These are phyloP conservation scores for Toxotes jaculatrix DNA, from an alignment of 2,113 vertebrate genomes.

Conservation along the genomic window DNA sequence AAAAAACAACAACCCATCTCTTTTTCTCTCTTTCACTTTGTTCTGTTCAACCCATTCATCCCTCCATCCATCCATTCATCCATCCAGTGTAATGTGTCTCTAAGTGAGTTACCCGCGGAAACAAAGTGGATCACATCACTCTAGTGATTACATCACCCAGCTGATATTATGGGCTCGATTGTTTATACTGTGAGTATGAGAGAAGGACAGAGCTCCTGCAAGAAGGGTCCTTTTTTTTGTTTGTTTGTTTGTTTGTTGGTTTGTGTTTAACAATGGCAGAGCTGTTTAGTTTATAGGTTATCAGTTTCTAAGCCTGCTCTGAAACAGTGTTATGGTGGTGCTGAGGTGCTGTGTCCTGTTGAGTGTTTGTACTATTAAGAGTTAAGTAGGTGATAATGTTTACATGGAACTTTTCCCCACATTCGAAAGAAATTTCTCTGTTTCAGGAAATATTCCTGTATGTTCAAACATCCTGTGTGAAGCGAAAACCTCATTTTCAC, in stretches of 20 bases:
- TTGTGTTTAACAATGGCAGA: slow-evolving; percentile 10
- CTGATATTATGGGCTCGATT: slow-evolving; percentile 44
- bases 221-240: not conserved
- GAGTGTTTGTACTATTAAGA: not conserved
- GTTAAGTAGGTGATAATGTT: too few species aligned
- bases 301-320: slow-evolving; percentile 2
- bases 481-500: not conserved
- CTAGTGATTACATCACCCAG: slow-evolving; percentile 62
- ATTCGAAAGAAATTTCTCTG: too few species aligned
- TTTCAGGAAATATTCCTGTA: too few species aligned
- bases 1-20: slow-evolving; percentile 6
- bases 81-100: slow-evolving; percentile 62
- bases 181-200: slow-evolving; percentile 54
- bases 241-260: too few species aligned
- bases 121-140: slow-evolving; percentile 71
- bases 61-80: slow-evolving; percentile 57
- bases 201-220: slow-evolving; percentile 4
- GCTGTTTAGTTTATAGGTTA: slow-evolving; percentile 20
- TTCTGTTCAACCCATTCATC: slow-evolving; percentile 55
- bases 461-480: too few species aligned
- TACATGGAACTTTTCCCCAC: too few species aligned
- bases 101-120: slow-evolving; percentile 71
- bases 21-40: not conserved
- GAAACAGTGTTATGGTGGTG: not conserved
- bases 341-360: too few species aligned